These are phyloP conservation scores for Crocallis elinguaria DNA, from an alignment of 2,888 invertebrate species.

Conservation along the genomic window DNA sequence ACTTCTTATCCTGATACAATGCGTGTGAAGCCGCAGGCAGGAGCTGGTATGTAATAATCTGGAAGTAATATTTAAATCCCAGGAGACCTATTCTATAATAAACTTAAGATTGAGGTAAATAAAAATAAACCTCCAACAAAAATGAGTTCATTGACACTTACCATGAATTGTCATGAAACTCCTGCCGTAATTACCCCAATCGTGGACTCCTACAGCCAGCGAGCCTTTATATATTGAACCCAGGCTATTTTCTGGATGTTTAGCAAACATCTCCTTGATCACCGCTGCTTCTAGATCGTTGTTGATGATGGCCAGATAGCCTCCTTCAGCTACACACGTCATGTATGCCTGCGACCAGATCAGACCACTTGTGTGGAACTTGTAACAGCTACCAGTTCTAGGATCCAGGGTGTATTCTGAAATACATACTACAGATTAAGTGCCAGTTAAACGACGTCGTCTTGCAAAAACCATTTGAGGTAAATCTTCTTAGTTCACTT, in stretches of 20 bases:
- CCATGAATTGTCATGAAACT: conserved; percentile 53
- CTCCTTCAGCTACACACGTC: conserved; percentile 58
- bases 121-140: no score
- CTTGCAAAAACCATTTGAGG: background rate
- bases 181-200: conserved; percentile 42
- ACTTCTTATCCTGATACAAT: no score
- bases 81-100: no score
- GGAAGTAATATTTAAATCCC: no score
- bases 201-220: conserved; percentile 45
- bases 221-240: conserved; percentile 21
- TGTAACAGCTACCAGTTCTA: conserved; percentile 59
- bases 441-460: no score
- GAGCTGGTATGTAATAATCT: no score
- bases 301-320: conserved; percentile 57
- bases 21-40: no score
- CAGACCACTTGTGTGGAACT: conserved; percentile 53
- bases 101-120: no score
- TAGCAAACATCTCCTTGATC: conserved; percentile 41
- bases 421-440: conserved; percentile 26
- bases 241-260: conserved; percentile 30
- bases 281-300: conserved; percentile 46
- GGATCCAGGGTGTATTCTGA: conserved; percentile 33
- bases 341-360: conserved; percentile 54
- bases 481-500: no score
- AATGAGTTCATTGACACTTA: conserved; percentile 27